phyloP scores from a whole-genome alignment of 2,797 vertebrate species.

The Hypotaenidia philippensis region DNA sequence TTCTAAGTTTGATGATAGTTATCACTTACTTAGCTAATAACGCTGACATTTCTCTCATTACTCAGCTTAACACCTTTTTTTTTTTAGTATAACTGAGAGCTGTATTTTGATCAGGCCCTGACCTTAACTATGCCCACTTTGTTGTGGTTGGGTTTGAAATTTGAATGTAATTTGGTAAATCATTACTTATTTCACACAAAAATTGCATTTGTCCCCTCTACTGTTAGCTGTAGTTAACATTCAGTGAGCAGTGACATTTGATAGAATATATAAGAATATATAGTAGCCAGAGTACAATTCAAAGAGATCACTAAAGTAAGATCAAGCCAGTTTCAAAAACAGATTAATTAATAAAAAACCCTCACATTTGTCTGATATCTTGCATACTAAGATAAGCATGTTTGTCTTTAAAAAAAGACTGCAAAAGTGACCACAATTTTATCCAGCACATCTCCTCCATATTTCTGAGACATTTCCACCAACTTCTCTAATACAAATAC shows the following conservation, averaged over 20 bases:
- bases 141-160: background rate
- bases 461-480: background rate
- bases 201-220: background rate
- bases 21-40: constrained; percentile 27
- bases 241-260: background rate
- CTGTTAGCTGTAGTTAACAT: background rate
- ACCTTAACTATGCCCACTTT: constrained; percentile 2
- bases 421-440: background rate
- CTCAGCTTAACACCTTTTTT: background rate
- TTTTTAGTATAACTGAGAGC: constrained; percentile 31
- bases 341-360: fast-evolving
- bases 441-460: background rate
- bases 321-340: background rate
- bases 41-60: constrained; percentile 27
- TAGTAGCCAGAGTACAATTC: background rate
- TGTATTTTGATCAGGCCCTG: constrained; percentile 42
- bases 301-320: background rate
- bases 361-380: background rate
- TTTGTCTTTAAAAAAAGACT: background rate
- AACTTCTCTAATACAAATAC: background rate
- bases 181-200: background rate
- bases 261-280: background rate
- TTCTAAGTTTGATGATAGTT: too few relatives aligned
- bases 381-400: background rate
- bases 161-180: background rate